Conservation (phyloP, 1,140 invertebrate species). For the Agraylea sexmaculata region DNA sequence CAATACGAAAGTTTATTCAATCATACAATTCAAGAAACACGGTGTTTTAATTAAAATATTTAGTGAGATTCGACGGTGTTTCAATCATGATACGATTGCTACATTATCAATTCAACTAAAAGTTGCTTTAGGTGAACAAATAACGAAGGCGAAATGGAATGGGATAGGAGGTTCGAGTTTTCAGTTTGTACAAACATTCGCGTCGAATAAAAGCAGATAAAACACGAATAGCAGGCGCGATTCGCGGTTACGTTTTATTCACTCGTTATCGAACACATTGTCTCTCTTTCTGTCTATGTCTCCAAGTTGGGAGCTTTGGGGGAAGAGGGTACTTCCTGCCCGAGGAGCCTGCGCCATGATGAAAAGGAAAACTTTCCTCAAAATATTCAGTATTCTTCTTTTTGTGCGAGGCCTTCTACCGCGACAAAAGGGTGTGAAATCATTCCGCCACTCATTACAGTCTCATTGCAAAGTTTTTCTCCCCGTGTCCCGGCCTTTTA, state of each 20-base stretch:
- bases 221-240: constrained; percentile 18
- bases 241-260: constrained; percentile 20
- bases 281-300: constrained; percentile 17
- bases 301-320: constrained; percentile 4
- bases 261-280: constrained; percentile 21
- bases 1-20: too few relatives aligned
- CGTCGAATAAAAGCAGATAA: constrained; percentile 19
- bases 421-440: constrained; percentile 14
- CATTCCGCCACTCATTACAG: constrained; percentile 19
- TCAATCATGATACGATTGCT: too few relatives aligned
- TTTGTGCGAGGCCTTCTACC: constrained; percentile 4
- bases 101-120: too few relatives aligned
- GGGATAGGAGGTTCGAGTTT: too few relatives aligned
- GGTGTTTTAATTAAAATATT: too few relatives aligned
- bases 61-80: too few relatives aligned
- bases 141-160: too few relatives aligned
- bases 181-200: constrained; percentile 14
- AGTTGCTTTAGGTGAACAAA: too few relatives aligned
- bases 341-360: constrained; percentile 7
- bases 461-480: constrained; percentile 9
- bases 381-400: constrained; percentile 19
- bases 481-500: too few relatives aligned
- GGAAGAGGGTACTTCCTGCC: neutral
- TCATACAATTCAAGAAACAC: too few relatives aligned
- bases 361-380: constrained; percentile 20